These are phyloP conservation scores for Equus przewalskii DNA, from an alignment of 2,113 vertebrate species.

Conservation along the genomic window DNA sequence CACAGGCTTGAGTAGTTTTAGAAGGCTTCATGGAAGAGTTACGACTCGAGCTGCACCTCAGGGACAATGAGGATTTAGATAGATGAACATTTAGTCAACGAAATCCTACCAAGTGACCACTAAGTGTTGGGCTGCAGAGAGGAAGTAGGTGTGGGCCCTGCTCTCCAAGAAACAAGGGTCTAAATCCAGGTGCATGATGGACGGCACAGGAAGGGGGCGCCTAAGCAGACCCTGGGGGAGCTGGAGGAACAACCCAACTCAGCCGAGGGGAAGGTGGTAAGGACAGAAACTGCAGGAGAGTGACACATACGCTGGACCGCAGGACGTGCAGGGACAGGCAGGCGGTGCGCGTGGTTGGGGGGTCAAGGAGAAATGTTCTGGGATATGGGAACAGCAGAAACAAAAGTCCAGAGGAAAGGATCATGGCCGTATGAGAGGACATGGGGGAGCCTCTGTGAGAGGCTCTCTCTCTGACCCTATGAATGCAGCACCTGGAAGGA, in stretches of 20 bases:
- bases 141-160: background rate
- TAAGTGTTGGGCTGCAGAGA: background rate
- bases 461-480: background rate
- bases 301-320: background rate
- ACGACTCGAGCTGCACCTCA: background rate
- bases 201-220: accelerated
- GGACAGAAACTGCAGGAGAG: background rate
- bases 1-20: background rate
- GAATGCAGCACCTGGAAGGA: background rate
- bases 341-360: accelerated
- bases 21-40: background rate
- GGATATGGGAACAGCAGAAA: background rate
- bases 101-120: background rate
- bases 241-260: background rate
- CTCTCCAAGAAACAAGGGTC: background rate
- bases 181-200: background rate
- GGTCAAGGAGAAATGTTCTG: background rate
- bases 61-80: background rate
- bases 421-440: background rate
- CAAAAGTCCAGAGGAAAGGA: background rate
- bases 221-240: no score
- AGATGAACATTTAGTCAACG: background rate
- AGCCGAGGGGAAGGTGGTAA: accelerated
- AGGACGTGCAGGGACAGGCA: background rate
- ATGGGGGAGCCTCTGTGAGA: background rate